Base-by-base conservation (phyloP, 2,113 vertebrate genomes). In the Marmota monax region DNA sequence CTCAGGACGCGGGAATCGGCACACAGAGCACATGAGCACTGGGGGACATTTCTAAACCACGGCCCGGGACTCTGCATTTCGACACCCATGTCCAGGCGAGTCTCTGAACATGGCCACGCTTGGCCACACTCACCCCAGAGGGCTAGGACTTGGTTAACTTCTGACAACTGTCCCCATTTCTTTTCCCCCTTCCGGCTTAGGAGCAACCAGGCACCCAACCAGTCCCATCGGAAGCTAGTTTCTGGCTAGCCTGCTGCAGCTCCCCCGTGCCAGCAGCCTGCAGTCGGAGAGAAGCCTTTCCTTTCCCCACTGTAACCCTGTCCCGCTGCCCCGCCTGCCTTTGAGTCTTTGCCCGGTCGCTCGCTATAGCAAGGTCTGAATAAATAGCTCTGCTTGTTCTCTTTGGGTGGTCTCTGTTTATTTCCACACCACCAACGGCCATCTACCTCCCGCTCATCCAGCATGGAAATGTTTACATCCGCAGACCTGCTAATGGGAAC, bases 331-430 rank as follows among this genome's bases (percentile, higher is more conserved):
- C 96, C 72, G 37, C 65, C 82, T 73, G 88, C 88, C 53, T 83
- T 74, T 76, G 74, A 69, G 76, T 65, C 58, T 80, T 84, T 56
- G 80, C 22, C 56, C 23, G n/a, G 39, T 72, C 20, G 20, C 69
- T 84, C 9, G 8, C 77, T 27, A 14, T 13, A 78, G 79, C 79
- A 78, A 86, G n/a, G 10, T 56, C 56, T 25, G 39, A 89, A 78
- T 92, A 92, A 95, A 94, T 13, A 89, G 48, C 48, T 86, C 37
- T 7, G 56, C 83, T 92, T 86, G 56, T 67, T 90, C 88, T 94
- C 76, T 80, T n/a, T 95, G 91, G 95, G 95, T 92, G 88, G 79
- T 73, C 90, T 96, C 87, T 85, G 51, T 80, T 92, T 79, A 83
- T 79, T 61, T 92, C 74, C 80, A 84, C 11, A 48, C 76, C 78